These are phyloP conservation scores for Lasioglossum morio DNA, from an alignment of 2,888 invertebrate species.

Conservation along the genomic window DNA sequence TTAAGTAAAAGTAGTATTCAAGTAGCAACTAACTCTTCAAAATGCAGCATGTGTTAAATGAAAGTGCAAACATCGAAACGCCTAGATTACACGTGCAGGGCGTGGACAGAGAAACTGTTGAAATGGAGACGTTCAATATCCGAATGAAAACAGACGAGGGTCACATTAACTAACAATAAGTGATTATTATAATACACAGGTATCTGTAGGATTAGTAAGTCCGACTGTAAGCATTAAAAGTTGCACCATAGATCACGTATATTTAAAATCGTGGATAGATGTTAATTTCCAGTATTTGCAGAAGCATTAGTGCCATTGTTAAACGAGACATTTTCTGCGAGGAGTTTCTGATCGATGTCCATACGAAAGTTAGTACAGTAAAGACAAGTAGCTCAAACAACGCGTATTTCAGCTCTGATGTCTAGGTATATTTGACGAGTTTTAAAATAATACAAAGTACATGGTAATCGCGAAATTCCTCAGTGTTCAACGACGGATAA, in stretches of 20 bases:
- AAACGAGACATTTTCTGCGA: background rate
- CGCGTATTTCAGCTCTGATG: slow-evolving; percentile 1
- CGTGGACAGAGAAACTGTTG: background rate
- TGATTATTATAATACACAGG: too few species aligned
- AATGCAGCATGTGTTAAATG: background rate
- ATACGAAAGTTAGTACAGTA: slow-evolving; percentile 42
- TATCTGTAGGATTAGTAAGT: too few species aligned
- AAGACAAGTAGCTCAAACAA: slow-evolving; percentile 55
- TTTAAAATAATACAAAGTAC: slow-evolving; percentile 57
- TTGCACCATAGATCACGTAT: background rate
- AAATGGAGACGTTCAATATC: background rate
- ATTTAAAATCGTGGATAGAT: background rate
- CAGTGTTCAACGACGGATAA: background rate
- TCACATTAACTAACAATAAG: background rate
- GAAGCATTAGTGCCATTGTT: background rate
- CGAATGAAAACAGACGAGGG: background rate
- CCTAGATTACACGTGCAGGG: background rate
- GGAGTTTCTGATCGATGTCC: background rate
- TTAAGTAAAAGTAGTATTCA: background rate
- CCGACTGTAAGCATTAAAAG: background rate
- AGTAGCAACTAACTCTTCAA: background rate
- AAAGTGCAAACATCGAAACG: background rate
- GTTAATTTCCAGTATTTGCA: background rate
- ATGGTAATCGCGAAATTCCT: slow-evolving; percentile 25
- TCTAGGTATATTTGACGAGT: slow-evolving; percentile 58